These are phyloP conservation scores for Siniperca scherzeri DNA, from an alignment of 2,797 vertebrate genomes.

Conservation along the genomic window DNA sequence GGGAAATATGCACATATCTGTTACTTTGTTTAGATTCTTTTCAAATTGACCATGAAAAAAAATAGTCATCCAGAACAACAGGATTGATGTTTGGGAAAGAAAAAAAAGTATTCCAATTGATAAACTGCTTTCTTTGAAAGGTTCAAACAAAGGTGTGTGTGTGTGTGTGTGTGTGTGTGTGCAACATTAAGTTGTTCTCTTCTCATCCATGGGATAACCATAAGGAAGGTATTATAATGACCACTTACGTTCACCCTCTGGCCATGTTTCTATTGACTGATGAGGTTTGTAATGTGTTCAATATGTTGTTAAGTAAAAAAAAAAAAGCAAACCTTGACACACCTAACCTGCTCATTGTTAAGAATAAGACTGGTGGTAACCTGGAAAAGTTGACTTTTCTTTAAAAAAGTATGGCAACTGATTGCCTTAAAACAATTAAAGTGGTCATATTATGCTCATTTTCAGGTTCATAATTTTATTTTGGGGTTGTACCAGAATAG, in stretches of 20 bases:
- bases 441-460: too few species aligned
- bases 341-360: constrained; percentile 5
- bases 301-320: constrained; percentile 50
- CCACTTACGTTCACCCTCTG: constrained; percentile 50
- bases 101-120: constrained; percentile 12
- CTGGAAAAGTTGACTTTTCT: background rate
- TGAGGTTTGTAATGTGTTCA: constrained; percentile 65
- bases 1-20: constrained; percentile 32
- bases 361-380: background rate
- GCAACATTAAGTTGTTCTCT: constrained; percentile 41
- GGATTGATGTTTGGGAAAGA: constrained; percentile 60
- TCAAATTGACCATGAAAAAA: constrained; percentile 65
- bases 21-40: constrained; percentile 53
- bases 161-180: background rate
- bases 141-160: background rate
- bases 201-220: constrained; percentile 57
- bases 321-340: constrained; percentile 13
- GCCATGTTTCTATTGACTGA: constrained; percentile 56
- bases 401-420: background rate
- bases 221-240: constrained; percentile 65
- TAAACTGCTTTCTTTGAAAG: constrained; percentile 24
- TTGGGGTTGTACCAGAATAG: too few species aligned
- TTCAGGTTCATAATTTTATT: too few species aligned
- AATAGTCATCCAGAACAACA: constrained; percentile 51
- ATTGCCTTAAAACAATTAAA: background rate